Evolutionary conservation across 53 echinoderm and acorn worm genomes (phyloP).

Genomic region (Holothuria leucospilota): DNA sequence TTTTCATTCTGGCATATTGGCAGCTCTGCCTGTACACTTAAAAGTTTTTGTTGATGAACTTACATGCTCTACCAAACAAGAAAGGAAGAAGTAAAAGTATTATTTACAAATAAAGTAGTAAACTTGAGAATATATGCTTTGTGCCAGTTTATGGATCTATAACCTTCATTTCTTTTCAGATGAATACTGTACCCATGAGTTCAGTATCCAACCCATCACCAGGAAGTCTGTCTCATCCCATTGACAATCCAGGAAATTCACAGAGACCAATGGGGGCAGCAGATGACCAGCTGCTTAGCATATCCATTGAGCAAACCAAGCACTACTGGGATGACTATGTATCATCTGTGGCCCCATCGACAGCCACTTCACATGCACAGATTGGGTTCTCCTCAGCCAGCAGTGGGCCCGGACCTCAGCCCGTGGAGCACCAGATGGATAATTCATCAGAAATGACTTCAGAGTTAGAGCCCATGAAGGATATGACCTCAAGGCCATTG

Average conservation of each 20-base stretch:
- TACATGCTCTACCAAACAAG: no score
- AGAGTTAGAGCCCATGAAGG: slow-evolving; percentile 31
- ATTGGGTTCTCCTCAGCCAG: background rate
- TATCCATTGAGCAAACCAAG: slow-evolving; percentile 81
- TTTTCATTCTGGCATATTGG: no score
- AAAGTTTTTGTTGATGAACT: no score
- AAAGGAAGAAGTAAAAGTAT: no score
- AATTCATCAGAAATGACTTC: background rate
- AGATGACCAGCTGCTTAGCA: slow-evolving; percentile 82
- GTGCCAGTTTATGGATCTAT: no score
- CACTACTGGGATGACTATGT: slow-evolving; percentile 79
- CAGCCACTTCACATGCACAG: slow-evolving; percentile 6
- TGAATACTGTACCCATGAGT: slow-evolving; percentile 54
- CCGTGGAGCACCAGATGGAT: slow-evolving; percentile 29
- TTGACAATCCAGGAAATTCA: slow-evolving; percentile 15
- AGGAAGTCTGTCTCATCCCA: slow-evolving; percentile 58
- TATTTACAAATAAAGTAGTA: no score
- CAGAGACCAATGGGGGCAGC: slow-evolving; percentile 55
- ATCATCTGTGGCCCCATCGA: slow-evolving; percentile 23
- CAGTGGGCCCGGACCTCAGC: slow-evolving; percentile 6
- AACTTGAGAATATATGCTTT: no score
- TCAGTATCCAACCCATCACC: slow-evolving; percentile 31
- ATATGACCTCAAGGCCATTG: background rate
- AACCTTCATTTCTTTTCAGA: slow-evolving; percentile 20
- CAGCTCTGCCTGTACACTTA: no score